Conservation (phyloP, 1,140 invertebrate species). For the Mactra quadrangularis region DNA sequence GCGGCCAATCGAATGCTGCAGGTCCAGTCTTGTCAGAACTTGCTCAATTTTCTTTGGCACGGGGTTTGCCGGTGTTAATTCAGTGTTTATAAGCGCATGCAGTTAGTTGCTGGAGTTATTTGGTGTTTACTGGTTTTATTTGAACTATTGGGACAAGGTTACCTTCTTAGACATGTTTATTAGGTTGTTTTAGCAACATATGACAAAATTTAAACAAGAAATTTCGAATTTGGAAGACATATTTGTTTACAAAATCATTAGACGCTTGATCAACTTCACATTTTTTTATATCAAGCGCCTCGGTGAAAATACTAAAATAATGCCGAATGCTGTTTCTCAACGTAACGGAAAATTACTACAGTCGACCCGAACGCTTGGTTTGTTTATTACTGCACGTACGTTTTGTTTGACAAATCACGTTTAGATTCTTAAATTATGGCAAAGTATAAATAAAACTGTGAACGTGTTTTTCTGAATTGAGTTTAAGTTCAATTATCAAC, state of each 20-base stretch:
- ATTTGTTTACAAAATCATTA: conserved; percentile 39
- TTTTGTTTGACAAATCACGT: too few species aligned
- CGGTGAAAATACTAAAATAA: too few species aligned
- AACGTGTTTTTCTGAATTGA: too few species aligned
- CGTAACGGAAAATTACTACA: too few species aligned
- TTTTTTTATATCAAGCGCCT: neutral
- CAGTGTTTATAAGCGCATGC: conserved; percentile 13
- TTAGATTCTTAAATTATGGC: too few species aligned
- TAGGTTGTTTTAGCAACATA: neutral
- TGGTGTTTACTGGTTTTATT: neutral
- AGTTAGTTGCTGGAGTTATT: neutral
- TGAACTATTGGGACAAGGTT: neutral
- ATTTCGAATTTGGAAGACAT: conserved; percentile 58
- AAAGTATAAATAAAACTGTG: too few species aligned
- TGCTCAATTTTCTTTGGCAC: neutral
- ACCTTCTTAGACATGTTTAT: conserved; percentile 48
- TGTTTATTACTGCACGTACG: too few species aligned
- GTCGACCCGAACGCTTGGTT: too few species aligned
- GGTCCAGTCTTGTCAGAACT: conserved; percentile 51
- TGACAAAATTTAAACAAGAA: neutral
- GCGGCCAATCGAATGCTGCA: conserved; percentile 27
- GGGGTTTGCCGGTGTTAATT: neutral
- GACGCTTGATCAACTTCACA: conserved; percentile 9
- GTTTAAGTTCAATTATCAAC: too few species aligned
- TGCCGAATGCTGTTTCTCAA: too few species aligned